These are phyloP conservation scores for Dryas iulia DNA, from an alignment of 1,140 invertebrate species.

Conservation along the genomic window DNA sequence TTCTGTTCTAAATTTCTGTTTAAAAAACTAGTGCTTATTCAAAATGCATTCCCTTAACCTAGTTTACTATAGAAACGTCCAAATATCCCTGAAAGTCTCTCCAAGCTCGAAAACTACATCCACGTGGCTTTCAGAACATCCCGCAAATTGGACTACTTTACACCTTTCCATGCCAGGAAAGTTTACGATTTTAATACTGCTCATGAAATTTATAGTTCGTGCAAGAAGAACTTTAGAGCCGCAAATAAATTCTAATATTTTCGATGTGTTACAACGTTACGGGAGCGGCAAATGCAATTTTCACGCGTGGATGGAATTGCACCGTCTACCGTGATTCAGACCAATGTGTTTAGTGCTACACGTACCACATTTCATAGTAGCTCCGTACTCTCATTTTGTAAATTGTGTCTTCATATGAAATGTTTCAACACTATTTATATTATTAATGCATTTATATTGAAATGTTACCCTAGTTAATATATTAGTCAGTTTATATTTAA, in stretches of 20 bases:
- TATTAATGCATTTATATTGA: too few relatives aligned
- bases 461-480: too few relatives aligned
- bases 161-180: constrained; percentile 26
- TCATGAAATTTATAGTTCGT: constrained; percentile 36
- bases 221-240: constrained; percentile 33
- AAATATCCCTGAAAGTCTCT: background rate
- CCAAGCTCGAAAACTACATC: background rate
- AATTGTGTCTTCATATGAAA: background rate
- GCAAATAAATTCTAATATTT: constrained; percentile 55
- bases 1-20: too few relatives aligned
- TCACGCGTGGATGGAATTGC: constrained; percentile 44
- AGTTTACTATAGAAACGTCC: background rate
- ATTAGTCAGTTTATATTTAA: too few relatives aligned
- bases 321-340: constrained; percentile 24
- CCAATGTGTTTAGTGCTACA: constrained; percentile 29
- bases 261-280: constrained; percentile 36
- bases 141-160: constrained; percentile 25
- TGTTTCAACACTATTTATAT: too few relatives aligned
- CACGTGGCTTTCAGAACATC: constrained; percentile 4
- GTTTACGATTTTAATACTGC: constrained; percentile 43
- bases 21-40: background rate
- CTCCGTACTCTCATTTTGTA: background rate
- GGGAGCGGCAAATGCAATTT: constrained; percentile 61
- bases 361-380: background rate
- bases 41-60: background rate